phyloP scores from a whole-genome alignment of 2,888 invertebrate species.

The Xestoiulus laeticollis region DNA sequence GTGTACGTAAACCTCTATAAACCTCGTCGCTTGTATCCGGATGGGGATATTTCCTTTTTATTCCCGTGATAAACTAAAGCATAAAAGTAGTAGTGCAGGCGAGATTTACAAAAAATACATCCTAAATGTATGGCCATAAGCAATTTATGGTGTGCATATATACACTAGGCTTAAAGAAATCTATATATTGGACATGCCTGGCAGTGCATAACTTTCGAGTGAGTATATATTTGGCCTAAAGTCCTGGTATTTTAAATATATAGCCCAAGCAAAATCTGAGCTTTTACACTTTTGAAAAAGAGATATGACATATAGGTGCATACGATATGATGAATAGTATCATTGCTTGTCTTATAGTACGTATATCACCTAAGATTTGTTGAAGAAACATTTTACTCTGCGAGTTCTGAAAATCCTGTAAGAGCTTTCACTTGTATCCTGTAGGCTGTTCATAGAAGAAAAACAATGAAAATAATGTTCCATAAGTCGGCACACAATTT shows the following conservation, averaged over 20 bases:
- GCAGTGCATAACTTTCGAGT: conserved; percentile 48
- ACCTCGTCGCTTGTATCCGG: background rate
- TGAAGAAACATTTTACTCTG: conserved; percentile 23
- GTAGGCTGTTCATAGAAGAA: conserved; percentile 44
- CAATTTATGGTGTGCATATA: conserved; percentile 46
- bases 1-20: background rate
- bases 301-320: conserved; percentile 16
- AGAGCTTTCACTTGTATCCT: conserved; percentile 49
- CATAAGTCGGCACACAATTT: conserved; percentile 2
- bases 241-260: conserved; percentile 36
- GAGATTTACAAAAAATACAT: conserved; percentile 9
- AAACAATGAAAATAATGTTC: conserved; percentile 41
- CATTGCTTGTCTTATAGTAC: conserved; percentile 14
- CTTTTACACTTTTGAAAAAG: conserved; percentile 16
- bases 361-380: conserved; percentile 38
- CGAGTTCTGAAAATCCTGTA: conserved; percentile 36
- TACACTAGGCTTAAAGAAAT: conserved; percentile 39
- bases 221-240: conserved; percentile 17
- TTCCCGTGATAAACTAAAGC: conserved; percentile 31
- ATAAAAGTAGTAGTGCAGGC: conserved; percentile 9
- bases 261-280: background rate
- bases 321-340: conserved; percentile 30
- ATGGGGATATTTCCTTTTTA: conserved; percentile 16
- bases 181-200: conserved; percentile 47
- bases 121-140: conserved; percentile 31